phyloP scores from a whole-genome alignment of 2,797 vertebrate genomes.

The Tauraco hartlaubi region DNA sequence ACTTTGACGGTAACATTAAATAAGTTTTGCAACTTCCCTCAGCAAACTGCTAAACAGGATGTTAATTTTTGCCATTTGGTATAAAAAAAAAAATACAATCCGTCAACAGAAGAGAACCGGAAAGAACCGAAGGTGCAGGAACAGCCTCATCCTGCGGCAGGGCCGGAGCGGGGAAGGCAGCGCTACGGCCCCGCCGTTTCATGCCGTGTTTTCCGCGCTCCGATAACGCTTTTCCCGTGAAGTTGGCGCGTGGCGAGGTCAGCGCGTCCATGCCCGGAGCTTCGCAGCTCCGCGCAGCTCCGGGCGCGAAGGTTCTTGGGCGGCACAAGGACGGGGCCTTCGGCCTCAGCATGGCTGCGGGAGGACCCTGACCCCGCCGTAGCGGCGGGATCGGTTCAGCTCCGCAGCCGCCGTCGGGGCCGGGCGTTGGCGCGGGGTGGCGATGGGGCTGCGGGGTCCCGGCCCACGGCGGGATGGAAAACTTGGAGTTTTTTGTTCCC shows the following conservation, averaged over 20 bases:
- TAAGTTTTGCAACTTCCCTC: background rate
- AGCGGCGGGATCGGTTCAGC: background rate
- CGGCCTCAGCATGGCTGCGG: background rate
- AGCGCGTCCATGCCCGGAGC: accelerated
- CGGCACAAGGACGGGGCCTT: background rate
- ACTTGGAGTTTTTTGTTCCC: too few relatives aligned
- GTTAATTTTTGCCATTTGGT: background rate
- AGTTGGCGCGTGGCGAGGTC: background rate
- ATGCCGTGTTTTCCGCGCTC: background rate
- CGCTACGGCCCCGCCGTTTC: background rate
- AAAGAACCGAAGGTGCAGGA: background rate
- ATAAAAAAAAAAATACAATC: too few relatives aligned
- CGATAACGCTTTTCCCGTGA: background rate
- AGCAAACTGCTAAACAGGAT: background rate
- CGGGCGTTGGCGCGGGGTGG: too few relatives aligned
- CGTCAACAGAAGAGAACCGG: background rate
- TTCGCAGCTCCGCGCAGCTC: background rate
- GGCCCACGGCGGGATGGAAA: too few relatives aligned
- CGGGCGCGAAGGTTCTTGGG: background rate
- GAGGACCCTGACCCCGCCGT: background rate
- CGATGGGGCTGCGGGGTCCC: too few relatives aligned
- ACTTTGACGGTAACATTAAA: background rate
- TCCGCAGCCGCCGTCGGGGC: background rate
- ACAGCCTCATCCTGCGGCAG: too few relatives aligned
- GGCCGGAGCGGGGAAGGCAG: background rate